Percentiles rank a stretch among this genome's conserved stretches.
These are phyloP conservation scores for Podarcis cretensis DNA, from an alignment of 2,113 vertebrate genomes.

Conservation along the genomic window DNA sequence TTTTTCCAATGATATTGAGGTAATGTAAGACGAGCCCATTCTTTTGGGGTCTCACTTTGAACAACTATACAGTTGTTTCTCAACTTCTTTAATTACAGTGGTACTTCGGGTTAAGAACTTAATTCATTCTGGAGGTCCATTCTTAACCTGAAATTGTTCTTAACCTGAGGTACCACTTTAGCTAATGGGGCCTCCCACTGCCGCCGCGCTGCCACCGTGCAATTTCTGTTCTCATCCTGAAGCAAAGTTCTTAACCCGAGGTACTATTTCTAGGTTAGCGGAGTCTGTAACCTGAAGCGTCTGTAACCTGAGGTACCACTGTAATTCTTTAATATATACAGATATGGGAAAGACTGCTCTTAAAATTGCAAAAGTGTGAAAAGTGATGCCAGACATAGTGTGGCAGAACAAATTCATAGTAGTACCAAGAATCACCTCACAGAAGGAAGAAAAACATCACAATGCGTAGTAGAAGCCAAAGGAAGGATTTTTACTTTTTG, in stretches of 20 bases:
- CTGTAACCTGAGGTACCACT: too few relatives aligned
- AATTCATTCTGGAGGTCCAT: too few relatives aligned
- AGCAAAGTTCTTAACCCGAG: too few relatives aligned
- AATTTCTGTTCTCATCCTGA: too few relatives aligned
- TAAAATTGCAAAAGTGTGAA: background rate
- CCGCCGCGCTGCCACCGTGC: too few relatives aligned
- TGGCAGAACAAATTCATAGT: background rate
- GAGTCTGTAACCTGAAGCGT: too few relatives aligned
- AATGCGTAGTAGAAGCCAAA: background rate
- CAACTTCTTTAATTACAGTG: background rate
- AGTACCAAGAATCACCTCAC: background rate
- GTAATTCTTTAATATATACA: background rate
- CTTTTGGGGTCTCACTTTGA: background rate
- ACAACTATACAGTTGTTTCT: background rate
- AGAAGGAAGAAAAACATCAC: background rate
- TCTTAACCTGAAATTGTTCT: too few relatives aligned
- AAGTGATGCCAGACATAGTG: background rate
- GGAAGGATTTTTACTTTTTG: background rate
- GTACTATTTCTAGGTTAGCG: too few relatives aligned
- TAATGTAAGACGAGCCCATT: background rate
- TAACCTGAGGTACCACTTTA: too few relatives aligned
- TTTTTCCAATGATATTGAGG: background rate
- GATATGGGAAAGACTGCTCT: background rate
- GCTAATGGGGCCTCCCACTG: too few relatives aligned
- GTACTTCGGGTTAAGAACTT: too few relatives aligned